Base-by-base conservation (phyloP, 2,113 vertebrate species). In the Oryzias curvinotus region DNA sequence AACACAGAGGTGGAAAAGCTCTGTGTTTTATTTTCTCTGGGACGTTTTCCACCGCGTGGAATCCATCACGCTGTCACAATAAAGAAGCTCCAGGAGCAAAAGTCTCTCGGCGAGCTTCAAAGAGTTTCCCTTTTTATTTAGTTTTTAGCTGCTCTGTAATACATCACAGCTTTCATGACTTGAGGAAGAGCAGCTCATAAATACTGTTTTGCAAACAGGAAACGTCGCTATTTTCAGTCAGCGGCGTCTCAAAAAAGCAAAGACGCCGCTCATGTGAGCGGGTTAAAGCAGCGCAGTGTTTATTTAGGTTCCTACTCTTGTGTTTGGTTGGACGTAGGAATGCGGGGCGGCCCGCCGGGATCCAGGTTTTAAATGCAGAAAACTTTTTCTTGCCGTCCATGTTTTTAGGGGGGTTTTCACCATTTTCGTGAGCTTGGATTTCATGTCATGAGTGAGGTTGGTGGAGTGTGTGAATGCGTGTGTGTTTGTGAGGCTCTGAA, bases 21-120 rank as follows among this genome's bases (percentile, higher is more conserved):
- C 71, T 76, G 79, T 78, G 81, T 84, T 87, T 87, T 84, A 84
- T 79, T 84, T 84, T 85, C 82, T 76, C 15, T 7, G 76, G 74
- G 77, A 85, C 85, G 74, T 75, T 87, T 81, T 87, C 85, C 85
- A 52, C 48, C 72, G 57, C 43, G 42, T 65, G 65, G 77, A 85
- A 84, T 85, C 77, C 77, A 81, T 86, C 80, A 84, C 63, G 1
- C 61, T 84, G 83, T 82, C 78, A 84, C 71, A 79, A 75, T 71
- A 78, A 85, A 81, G 81, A 59, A 68, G 71, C 61, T 77, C 44
- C 14, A 62, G 60, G 69, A 65, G 68, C 21, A 59, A 61, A 73
- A 75, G 78, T 16, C 28, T 41, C 73, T 71, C 61, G 30, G 44
- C 5, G 5, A 30, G 58, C 73, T 77, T 85, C 81, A 82, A 76